A percentile compares a stretch with the other conserved stretches of the same genome.
Evolutionary conservation across 2,797 vertebrate species (phyloP).

Genomic region (Botia almorhae): DNA sequence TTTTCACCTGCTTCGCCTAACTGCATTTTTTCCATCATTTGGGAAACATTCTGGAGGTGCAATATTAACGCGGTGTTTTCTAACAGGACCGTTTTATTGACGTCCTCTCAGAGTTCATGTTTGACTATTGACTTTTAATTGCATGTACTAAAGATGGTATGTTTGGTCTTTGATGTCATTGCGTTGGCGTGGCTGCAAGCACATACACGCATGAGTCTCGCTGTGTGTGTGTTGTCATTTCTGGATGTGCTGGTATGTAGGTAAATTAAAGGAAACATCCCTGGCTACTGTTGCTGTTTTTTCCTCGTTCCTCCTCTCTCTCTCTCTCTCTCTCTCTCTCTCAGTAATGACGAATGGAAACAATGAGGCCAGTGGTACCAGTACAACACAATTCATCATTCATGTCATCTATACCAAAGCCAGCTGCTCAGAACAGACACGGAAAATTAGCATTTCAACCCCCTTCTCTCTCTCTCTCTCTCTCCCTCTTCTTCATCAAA

Average conservation of each 20-base stretch:
- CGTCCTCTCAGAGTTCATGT: no score
- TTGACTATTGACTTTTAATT: conserved; percentile 54
- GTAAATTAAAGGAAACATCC: conserved; percentile 93
- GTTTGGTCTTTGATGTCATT: conserved; percentile 17
- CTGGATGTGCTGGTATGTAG: conserved; percentile 60
- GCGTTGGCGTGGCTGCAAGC: neutral
- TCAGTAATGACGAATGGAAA: conserved; percentile 87
- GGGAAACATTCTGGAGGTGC: conserved; percentile 29
- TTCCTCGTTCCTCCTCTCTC: conserved; percentile 62
- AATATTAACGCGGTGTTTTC: no score
- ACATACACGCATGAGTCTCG: conserved; percentile 61
- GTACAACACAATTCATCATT: conserved; percentile 92
- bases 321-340: conserved; percentile 72
- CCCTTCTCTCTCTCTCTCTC: conserved; percentile 8
- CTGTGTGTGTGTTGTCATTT: conserved; percentile 73
- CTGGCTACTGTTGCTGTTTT: conserved; percentile 77
- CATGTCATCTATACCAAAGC: conserved; percentile 89
- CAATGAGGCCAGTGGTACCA: conserved; percentile 89
- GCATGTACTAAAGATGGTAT: conserved; percentile 9
- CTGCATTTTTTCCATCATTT: conserved; percentile 28
- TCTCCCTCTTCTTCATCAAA: conserved; percentile 31
- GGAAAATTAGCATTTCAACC: conserved; percentile 40
- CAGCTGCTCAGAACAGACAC: conserved; percentile 88
- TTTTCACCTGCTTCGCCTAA: conserved; percentile 76
- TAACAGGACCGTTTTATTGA: no score